A percentile compares a stretch with the other conserved stretches of the same genome.
Evolutionary conservation across 2,797 vertebrate genomes (phyloP).

Genomic region (Ammospiza maritima): DNA sequence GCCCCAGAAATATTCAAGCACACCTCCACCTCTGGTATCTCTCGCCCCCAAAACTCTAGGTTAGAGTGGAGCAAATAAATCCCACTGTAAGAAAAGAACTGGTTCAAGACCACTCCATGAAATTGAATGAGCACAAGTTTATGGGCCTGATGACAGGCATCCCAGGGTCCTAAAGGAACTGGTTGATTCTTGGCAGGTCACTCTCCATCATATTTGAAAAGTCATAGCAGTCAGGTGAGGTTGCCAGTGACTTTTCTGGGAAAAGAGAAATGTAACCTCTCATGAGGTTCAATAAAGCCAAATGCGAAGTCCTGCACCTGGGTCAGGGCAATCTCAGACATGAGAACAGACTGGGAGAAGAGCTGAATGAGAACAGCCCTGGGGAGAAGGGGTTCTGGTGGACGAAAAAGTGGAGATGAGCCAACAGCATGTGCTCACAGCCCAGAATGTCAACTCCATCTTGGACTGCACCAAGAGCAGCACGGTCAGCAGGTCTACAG

Average conservation of each 20-base stretch:
- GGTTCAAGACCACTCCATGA: background rate
- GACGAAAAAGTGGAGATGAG: background rate
- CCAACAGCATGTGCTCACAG: background rate
- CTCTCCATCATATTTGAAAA: background rate
- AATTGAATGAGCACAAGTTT: background rate
- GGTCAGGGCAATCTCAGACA: background rate
- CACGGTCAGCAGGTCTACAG: accelerated
- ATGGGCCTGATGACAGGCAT: background rate
- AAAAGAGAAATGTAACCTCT: background rate
- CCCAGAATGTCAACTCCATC: background rate
- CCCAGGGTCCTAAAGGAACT: background rate
- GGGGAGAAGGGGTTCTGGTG: background rate
- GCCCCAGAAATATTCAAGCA: background rate
- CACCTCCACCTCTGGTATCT: background rate
- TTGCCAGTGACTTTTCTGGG: background rate
- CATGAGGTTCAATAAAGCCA: background rate
- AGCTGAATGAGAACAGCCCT: background rate
- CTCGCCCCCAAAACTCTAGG: background rate
- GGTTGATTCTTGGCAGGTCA: background rate
- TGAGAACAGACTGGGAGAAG: background rate
- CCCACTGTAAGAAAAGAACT: background rate
- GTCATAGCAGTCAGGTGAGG: background rate
- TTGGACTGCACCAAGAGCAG: background rate
- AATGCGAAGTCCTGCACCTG: background rate
- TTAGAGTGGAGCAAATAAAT: accelerated